Base-by-base conservation (phyloP, 2,797 vertebrate genomes). In the Spheniscus humboldti region DNA sequence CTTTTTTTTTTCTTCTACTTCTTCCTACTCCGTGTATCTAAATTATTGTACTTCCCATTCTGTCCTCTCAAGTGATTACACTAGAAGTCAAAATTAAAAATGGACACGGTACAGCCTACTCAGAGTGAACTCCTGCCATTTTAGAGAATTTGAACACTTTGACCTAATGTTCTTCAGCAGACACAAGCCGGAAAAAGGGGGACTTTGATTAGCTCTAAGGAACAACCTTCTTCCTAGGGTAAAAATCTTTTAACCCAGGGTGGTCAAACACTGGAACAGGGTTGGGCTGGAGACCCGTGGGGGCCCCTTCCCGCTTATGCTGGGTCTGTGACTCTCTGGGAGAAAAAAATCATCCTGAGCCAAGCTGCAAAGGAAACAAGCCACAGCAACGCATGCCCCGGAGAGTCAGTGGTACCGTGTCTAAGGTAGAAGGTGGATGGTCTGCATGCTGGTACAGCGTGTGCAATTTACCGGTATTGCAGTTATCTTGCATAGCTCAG, bases 301-400 rank as follows among this genome's bases (percentile, higher is more conserved):
- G 2, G 8, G 1, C 7, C 9, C 7, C 7, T 81, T 77, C n/a
- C 28, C 0, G 0, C 28, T 52, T 67, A 9, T 16, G 9, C 14
- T 68, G 39, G 3, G 8, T 47, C 37, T 81, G 16, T 74, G 62
- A 43, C 0, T 1, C 18, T 57, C 27, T 12, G 18, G 23, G 33
- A 8, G 31, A 6, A 48, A 37, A n/a, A 43, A n/a, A 41, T 19
- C 18, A 33, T 69, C 27, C 47, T 11, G 13, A 43, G 12, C 27
- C 25, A 72, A 66, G 24, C 55, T 60, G n/a, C 28, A 72, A 43
- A 28, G 27, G 35, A 77, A 53, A 76, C 8, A 13, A 55, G 39
- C 15, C 50, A 10, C 14, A 84, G 48, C 43, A 78, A 27, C 3
- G 11, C 28, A 13, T 37, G 37, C 16, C 24, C 33, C 7, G 1